Evolutionary conservation across 2,888 invertebrate species (phyloP).

Genomic region (Dolichomitus sp.): DNA sequence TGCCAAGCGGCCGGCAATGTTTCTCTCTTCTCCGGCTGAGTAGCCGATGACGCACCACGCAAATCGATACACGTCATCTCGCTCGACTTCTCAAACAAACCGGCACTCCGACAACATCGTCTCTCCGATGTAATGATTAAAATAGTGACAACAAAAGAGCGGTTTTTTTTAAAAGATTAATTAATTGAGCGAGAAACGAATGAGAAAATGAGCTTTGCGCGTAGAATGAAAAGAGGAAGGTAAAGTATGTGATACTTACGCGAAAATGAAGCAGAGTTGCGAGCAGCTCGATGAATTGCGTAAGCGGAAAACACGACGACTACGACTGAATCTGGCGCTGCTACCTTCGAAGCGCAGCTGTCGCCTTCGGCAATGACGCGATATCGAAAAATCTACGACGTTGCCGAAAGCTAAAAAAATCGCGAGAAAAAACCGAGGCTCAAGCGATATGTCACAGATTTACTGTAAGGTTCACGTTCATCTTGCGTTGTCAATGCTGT

Average conservation of each 20-base stretch:
- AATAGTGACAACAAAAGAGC: neutral
- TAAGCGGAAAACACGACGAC: slow-evolving; percentile 22
- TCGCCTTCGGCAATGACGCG: slow-evolving; percentile 39
- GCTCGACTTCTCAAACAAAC: slow-evolving; percentile 33
- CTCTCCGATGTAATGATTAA: neutral
- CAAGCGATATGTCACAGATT: slow-evolving; percentile 1
- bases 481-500: neutral
- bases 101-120: neutral
- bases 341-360: slow-evolving; percentile 15
- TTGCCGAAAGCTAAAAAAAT: neutral
- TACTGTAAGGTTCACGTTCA: neutral
- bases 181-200: neutral
- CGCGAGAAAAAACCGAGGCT: slow-evolving; percentile 18
- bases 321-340: neutral
- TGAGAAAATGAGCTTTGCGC: neutral
- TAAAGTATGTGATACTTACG: neutral
- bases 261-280: neutral
- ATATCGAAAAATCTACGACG: slow-evolving; percentile 46
- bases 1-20: neutral
- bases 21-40: neutral
- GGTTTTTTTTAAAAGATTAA: neutral
- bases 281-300: slow-evolving; percentile 17
- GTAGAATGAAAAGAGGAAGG: neutral
- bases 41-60: slow-evolving; percentile 36
- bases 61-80: slow-evolving; percentile 37